Conservation (phyloP, 2,113 vertebrate genomes). For the Elachura formosa region DNA sequence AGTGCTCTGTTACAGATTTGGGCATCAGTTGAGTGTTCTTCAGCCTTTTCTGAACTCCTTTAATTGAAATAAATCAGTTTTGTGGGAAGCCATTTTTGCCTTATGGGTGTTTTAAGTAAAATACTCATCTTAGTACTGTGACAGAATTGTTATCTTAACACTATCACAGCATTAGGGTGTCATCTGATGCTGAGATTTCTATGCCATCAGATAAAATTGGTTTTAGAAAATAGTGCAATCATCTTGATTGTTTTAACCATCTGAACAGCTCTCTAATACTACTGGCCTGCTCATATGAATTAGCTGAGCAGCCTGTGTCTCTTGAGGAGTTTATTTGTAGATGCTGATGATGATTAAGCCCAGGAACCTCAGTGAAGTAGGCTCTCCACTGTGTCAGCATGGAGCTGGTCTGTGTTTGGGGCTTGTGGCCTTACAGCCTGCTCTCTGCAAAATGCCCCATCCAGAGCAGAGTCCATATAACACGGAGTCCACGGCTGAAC, state of each 20-base stretch:
- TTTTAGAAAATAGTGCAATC: neutral
- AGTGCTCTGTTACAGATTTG: neutral
- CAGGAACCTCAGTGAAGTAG: neutral
- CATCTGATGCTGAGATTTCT: neutral
- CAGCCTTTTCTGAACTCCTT: neutral
- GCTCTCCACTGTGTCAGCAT: neutral
- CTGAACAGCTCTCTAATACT: neutral
- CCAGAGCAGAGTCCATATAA: neutral
- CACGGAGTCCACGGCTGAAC: rapidly evolving
- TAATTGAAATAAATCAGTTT: neutral
- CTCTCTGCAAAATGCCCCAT: neutral
- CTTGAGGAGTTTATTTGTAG: neutral
- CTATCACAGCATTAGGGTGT: neutral
- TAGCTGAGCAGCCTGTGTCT: neutral
- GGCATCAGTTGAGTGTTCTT: neutral
- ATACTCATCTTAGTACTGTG: neutral
- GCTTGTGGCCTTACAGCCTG: neutral
- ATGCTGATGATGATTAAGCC: neutral
- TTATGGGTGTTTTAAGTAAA: neutral
- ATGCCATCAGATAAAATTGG: neutral
- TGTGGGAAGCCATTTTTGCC: neutral
- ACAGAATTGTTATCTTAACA: neutral
- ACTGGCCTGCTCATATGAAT: neutral
- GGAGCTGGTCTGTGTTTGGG: neutral
- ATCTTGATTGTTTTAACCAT: neutral